Evolutionary conservation across 2,888 invertebrate species (phyloP), one percentile per base, ranked within the genome.

Genomic region (Hyalella azteca): DNA sequence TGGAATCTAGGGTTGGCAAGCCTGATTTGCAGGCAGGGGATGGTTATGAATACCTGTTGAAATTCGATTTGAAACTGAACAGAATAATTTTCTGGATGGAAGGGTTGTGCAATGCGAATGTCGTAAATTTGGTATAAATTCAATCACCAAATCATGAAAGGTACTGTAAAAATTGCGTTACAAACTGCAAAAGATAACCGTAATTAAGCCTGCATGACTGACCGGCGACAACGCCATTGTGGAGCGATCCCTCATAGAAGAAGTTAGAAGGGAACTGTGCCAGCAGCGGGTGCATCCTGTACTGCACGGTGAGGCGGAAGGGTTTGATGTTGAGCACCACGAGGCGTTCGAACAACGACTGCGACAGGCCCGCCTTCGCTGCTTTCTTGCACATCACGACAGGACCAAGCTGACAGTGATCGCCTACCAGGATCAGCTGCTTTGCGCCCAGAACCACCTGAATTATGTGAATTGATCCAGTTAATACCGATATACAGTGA

Each of bases 341-440:
- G 0, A 99, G 90, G 5, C 99, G 91, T 88, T 99, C 99, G 88
- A 99, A 99, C 82, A 99, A 90, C 78, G 97, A 97, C 88, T 98
- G 98, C 0, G 96, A 96, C 32, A 99, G 91, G 1, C 99, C 99
- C 0, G 99, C 98, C 78, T 95, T 92, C 0, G 98, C 97, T 0
- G 99, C 98, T 88, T 98, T 97, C 89, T 98, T 98, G 90, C 98
- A 98, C 97, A 98, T 98, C 0, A 99, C 98, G 0, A 99, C 98
- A 0, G 98, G 99, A 0, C 98, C 98, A 82, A 99, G 90, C 89
- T 99, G 99, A 87, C 99, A 99, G 88, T 99, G 99, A 89, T 99
- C 99, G 15, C 99, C 99, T 0, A 99, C 99, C 2, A 99, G 91
- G 85, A 99, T 97, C 78, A 99, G 90, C 89, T 91, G 98, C 86